Base-by-base conservation (phyloP, 2,888 invertebrate species). In the Sycophila texana region DNA sequence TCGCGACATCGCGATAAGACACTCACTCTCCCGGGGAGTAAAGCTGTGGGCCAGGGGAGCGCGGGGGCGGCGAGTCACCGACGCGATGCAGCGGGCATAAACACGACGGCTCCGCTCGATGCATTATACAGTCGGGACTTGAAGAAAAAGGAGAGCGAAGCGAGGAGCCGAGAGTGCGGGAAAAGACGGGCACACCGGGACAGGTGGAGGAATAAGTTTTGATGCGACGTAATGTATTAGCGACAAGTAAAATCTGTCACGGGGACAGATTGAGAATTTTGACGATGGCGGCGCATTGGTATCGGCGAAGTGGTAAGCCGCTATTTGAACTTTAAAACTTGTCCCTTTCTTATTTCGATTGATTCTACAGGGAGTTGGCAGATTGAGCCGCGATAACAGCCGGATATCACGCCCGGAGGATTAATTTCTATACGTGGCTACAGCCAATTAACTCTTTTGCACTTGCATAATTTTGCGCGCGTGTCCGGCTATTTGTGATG, bases 201-300 rank as follows among this genome's bases (percentile, higher is more conserved):
- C 18, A 68, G 30, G 60, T 26, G 30, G 53, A 7, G 58, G 18
- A 30, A 65, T 49, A 26, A 51, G 57, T 57, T 77, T 71, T 77
- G 77, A 77, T 77, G 71, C 49, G 65, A 77, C 71, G 71, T 49
- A 71, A 77, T 77, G 49, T 77, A 71, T 65, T 65, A 77, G 58
- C 57, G 26, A 65, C 49, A 26, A 13, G 14, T 61, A 55, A n/a
- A 16, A 16, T 16, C n/a, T 12, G 47, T 20, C 67, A n/a, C 22
- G 22, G 22, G 18, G 26, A n/a, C 49, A 22, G 30, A 71, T 71
- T 71, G 71, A 71, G 58, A 71, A 58, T 71, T 58, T 49, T 57
- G 39, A 22, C 39, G 63, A n/a, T n/a, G 57, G 16, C 16, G 67
- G 22, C n/a, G 55, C 20, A 58, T 58, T 47, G 70, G 4, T 30